Percentiles rank a stretch among this genome's conserved stretches.
phyloP scores from a whole-genome alignment of 2,113 vertebrate species.

The Engystomops pustulosus region DNA sequence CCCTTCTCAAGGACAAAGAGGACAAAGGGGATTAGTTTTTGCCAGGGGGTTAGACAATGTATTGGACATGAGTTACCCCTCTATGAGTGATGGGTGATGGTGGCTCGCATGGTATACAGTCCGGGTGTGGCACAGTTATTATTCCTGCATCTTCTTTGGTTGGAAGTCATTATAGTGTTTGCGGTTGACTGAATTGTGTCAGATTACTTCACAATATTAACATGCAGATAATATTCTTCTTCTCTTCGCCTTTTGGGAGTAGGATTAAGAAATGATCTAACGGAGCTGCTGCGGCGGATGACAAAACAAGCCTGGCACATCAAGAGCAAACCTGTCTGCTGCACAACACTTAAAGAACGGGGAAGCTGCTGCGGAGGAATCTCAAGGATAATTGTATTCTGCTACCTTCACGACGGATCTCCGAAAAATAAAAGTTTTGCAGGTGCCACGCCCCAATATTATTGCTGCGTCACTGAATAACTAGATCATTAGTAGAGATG shows the following conservation, averaged over 20 bases:
- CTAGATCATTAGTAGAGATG: too few relatives aligned
- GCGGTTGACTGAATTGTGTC: slow-evolving; percentile 16
- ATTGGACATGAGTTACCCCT: too few relatives aligned
- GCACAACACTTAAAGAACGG: not conserved
- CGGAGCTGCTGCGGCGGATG: not conserved
- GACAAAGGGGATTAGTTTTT: too few relatives aligned
- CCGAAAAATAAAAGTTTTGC: too few relatives aligned
- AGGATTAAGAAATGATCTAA: slow-evolving; percentile 20
- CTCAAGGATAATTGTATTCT: not conserved
- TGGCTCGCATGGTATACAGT: too few relatives aligned
- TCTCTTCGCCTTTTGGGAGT: slow-evolving; percentile 9
- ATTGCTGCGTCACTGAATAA: too few relatives aligned
- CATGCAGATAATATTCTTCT: slow-evolving; percentile 22
- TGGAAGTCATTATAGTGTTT: not conserved
- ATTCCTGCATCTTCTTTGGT: not conserved
- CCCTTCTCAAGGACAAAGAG: too few relatives aligned
- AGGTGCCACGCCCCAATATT: too few relatives aligned
- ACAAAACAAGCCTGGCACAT: slow-evolving; percentile 1
- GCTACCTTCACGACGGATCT: too few relatives aligned
- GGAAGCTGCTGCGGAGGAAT: not conserved
- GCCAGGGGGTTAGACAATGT: too few relatives aligned
- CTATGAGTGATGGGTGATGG: too few relatives aligned
- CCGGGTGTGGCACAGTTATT: not conserved
- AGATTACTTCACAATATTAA: slow-evolving; percentile 9
- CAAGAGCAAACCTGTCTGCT: slow-evolving; percentile 17